Evolutionary conservation across 2,888 invertebrate genomes (phyloP).

Genomic region (Fragum sueziense): DNA sequence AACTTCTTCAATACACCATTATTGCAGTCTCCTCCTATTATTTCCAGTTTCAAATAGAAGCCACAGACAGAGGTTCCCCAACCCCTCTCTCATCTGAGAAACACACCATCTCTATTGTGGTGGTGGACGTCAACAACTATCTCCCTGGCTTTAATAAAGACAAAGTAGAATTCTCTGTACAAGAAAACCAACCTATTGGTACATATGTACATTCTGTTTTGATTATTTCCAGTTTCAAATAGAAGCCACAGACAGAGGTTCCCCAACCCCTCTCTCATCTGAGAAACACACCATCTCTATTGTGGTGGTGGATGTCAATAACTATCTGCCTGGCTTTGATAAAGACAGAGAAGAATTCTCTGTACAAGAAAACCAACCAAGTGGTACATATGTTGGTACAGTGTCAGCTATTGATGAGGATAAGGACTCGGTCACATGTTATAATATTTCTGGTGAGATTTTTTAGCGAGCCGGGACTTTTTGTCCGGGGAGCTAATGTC

Average conservation of each 20-base stretch:
- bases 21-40: no score
- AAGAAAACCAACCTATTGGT: constrained; percentile 27
- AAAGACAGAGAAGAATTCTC: neutral
- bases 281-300: constrained; percentile 19
- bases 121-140: constrained; percentile 50
- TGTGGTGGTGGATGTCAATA: constrained; percentile 42
- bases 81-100: constrained; percentile 10
- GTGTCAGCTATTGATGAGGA: constrained; percentile 43
- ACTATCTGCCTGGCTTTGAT: constrained; percentile 36
- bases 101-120: constrained; percentile 17
- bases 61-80: constrained; percentile 37
- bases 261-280: constrained; percentile 23
- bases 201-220: constrained; percentile 27
- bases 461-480: no score
- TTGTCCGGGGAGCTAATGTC: no score
- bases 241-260: constrained; percentile 32
- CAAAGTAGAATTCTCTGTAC: neutral
- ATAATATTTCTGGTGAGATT: constrained; percentile 15
- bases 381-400: constrained; percentile 7
- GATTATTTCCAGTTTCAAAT: constrained; percentile 47
- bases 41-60: constrained; percentile 40
- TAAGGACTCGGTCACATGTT: constrained; percentile 38
- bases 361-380: constrained; percentile 32
- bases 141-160: constrained; percentile 22
- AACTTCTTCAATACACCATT: no score